Conservation (phyloP, 2,797 vertebrate species). For the Coreius guichenoti region DNA sequence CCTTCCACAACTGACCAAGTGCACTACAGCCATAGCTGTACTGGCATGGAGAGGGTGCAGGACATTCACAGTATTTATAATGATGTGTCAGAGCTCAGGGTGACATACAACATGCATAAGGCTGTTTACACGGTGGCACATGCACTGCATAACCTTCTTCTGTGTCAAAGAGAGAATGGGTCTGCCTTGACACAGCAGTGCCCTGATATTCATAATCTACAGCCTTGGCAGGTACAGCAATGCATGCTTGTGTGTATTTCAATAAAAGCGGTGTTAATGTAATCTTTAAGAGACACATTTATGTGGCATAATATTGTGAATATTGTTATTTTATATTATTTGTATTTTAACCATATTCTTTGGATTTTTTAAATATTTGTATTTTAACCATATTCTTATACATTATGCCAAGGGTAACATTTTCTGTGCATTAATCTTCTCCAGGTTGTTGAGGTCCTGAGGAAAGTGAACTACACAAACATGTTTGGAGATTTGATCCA, state of each 20-base stretch:
- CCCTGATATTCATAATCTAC: slow-evolving; percentile 62
- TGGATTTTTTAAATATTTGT: background rate
- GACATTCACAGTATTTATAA: slow-evolving; percentile 65
- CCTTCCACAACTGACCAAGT: slow-evolving; percentile 50
- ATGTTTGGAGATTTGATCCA: slow-evolving; percentile 62
- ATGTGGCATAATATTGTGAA: background rate
- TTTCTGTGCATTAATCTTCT: background rate
- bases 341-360: background rate
- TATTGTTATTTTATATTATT: background rate
- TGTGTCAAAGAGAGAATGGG: slow-evolving; percentile 48
- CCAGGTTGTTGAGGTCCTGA: slow-evolving; percentile 67
- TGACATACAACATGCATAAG: slow-evolving; percentile 69
- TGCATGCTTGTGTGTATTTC: background rate
- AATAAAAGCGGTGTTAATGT: background rate
- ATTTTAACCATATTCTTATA: background rate
- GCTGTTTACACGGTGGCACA: slow-evolving; percentile 68
- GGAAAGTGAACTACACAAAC: slow-evolving; percentile 64
- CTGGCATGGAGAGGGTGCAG: slow-evolving; percentile 59
- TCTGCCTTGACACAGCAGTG: slow-evolving; percentile 48
- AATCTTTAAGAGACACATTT: background rate
- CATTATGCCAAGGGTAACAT: background rate
- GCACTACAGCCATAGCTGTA: slow-evolving; percentile 49
- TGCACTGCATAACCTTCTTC: slow-evolving; percentile 64
- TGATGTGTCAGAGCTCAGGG: slow-evolving; percentile 69
- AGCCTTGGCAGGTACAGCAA: slow-evolving; percentile 67